These are phyloP conservation scores for Clostera curtula DNA, from an alignment of 2,888 invertebrate genomes.

Conservation along the genomic window DNA sequence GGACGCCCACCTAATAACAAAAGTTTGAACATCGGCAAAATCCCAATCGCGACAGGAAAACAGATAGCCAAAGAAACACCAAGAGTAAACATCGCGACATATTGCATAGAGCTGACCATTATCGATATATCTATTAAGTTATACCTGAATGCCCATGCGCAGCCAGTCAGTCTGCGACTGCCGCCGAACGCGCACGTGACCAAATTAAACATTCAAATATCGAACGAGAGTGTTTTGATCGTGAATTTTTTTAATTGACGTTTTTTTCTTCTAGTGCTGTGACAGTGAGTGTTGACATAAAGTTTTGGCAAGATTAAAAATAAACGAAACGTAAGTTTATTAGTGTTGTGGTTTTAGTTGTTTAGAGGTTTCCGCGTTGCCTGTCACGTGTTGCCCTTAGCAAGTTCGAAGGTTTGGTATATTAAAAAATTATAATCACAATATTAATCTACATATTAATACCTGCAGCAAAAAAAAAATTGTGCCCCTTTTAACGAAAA, in stretches of 20 bases:
- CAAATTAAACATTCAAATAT: conserved; percentile 4
- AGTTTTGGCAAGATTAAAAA: too few relatives aligned
- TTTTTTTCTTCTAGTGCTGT: too few relatives aligned
- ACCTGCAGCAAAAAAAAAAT: too few relatives aligned
- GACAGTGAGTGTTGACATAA: too few relatives aligned
- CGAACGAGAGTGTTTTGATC: conserved; percentile 8
- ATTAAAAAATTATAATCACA: too few relatives aligned
- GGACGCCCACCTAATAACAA: too few relatives aligned
- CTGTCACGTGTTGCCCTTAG: too few relatives aligned
- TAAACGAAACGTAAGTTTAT: too few relatives aligned
- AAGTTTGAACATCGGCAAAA: too few relatives aligned
- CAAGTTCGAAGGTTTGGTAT: too few relatives aligned
- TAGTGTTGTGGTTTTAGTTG: background rate
- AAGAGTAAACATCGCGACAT: conserved; percentile 11
- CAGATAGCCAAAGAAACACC: conserved; percentile 8
- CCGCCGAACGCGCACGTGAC: conserved; percentile 13
- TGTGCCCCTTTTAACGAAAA: too few relatives aligned
- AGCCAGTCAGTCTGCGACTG: conserved; percentile 31
- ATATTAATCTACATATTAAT: too few relatives aligned
- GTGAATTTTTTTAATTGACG: conserved; percentile 4
- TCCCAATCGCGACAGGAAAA: conserved; percentile 18
- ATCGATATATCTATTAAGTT: conserved; percentile 35
- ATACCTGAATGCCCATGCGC: conserved; percentile 45
- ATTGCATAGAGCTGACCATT: conserved; percentile 42
- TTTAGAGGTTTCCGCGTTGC: background rate